A percentile compares a stretch with the other conserved stretches of the same genome.
Evolutionary conservation across 2,113 vertebrate genomes (phyloP).

Genomic region (Phrynosoma blainvillii): DNA sequence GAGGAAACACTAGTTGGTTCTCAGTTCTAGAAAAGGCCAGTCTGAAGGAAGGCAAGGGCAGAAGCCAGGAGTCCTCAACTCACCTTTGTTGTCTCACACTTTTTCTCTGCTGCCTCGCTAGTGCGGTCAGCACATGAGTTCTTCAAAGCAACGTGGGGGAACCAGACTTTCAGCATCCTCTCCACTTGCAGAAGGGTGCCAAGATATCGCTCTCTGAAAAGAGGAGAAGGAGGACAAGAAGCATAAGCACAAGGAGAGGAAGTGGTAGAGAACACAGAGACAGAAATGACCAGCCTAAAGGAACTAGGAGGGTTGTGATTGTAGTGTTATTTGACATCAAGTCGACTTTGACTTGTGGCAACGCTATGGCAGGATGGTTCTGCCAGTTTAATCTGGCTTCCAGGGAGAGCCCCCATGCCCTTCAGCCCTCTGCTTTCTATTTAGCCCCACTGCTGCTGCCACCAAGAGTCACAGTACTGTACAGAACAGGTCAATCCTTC

Average conservation of each 20-base stretch:
- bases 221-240: background rate
- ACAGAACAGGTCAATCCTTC: too few relatives aligned
- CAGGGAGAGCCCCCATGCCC: too few relatives aligned
- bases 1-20: too few relatives aligned
- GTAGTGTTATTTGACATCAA: too few relatives aligned
- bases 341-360: too few relatives aligned
- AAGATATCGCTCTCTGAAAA: slow-evolving; percentile 85
- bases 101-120: background rate
- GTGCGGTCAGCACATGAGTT: slow-evolving; percentile 8
- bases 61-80: background rate
- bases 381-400: too few relatives aligned
- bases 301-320: background rate
- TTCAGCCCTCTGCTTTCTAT: too few relatives aligned
- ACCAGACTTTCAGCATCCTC: slow-evolving; percentile 92
- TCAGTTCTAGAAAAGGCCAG: too few relatives aligned
- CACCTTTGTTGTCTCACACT: slow-evolving; percentile 71
- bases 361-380: too few relatives aligned
- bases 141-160: slow-evolving; percentile 80
- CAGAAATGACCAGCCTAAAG: background rate
- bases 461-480: too few relatives aligned
- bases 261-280: background rate
- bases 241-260: background rate
- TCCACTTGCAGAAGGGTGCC: slow-evolving; percentile 90
- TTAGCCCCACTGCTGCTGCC: too few relatives aligned
- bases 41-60: too few relatives aligned